A percentile compares a stretch with the other conserved stretches of the same genome.
phyloP scores from a whole-genome alignment of 1,140 invertebrate genomes.

The Patella vulgata region DNA sequence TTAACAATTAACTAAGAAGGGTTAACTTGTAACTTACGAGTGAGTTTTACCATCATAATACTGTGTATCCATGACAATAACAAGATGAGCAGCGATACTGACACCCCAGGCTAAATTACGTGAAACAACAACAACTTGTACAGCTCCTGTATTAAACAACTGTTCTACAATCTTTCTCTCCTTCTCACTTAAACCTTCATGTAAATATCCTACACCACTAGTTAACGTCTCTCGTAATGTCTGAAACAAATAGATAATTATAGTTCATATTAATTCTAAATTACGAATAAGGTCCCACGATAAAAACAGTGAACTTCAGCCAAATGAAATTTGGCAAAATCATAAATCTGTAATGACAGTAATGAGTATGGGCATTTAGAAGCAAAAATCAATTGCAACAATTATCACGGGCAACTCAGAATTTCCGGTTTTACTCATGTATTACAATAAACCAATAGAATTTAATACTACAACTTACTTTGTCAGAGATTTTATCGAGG shows the following conservation, averaged over 20 bases:
- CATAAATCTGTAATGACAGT: neutral
- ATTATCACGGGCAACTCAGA: neutral
- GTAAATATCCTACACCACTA: conserved; percentile 96
- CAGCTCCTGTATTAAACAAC: conserved; percentile 90
- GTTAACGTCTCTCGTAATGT: conserved; percentile 67
- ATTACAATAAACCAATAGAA: too few relatives aligned
- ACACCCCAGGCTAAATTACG: conserved; percentile 92
- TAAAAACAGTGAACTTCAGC: neutral
- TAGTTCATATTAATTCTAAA: neutral
- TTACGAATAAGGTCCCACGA: neutral
- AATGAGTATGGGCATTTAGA: neutral
- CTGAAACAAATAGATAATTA: conserved; percentile 37
- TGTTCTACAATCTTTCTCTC: conserved; percentile 92
- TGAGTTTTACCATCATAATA: conserved; percentile 93
- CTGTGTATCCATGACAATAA: conserved; percentile 98
- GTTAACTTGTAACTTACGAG: conserved; percentile 59
- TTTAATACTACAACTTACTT: too few relatives aligned
- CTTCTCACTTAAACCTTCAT: conserved; percentile 87
- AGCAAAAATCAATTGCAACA: neutral
- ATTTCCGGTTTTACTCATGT: too few relatives aligned
- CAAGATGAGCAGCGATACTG: conserved; percentile 88
- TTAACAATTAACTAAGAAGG: too few relatives aligned
- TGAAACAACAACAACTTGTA: conserved; percentile 92
- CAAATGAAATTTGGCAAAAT: neutral
- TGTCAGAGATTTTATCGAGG: conserved; percentile 86